phyloP scores from a whole-genome alignment of 2,888 invertebrate species.

The Papilio elwesi region DNA sequence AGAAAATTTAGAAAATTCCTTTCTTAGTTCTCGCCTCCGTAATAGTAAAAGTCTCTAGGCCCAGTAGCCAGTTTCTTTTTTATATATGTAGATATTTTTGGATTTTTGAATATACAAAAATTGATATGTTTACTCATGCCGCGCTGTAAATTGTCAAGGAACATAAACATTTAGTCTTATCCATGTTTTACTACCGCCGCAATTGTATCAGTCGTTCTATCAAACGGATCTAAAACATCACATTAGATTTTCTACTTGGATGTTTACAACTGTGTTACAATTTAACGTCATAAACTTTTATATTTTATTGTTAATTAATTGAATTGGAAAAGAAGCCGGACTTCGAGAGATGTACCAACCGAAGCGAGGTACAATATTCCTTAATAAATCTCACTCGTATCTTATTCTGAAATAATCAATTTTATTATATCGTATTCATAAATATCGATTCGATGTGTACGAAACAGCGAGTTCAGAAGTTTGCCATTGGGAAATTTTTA shows the following conservation, averaged over 20 bases:
- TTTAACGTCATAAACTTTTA: constrained; percentile 76
- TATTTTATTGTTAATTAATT: constrained; percentile 70
- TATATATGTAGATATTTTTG: no score
- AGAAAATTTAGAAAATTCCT: no score
- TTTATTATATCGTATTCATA: constrained; percentile 13
- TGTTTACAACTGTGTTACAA: constrained; percentile 81
- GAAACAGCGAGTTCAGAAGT: constrained; percentile 4
- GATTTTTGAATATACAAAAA: no score
- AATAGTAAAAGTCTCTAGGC: no score
- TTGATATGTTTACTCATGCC: no score
- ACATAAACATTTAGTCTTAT: constrained; percentile 45
- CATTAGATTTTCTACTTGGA: constrained; percentile 75
- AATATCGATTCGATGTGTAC: constrained; percentile 9
- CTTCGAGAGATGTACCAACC: constrained; percentile 9
- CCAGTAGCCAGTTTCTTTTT: no score
- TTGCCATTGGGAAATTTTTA: background rate
- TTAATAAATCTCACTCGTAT: background rate
- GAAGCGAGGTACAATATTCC: constrained; percentile 46
- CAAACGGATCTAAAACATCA: constrained; percentile 71
- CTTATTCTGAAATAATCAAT: background rate
- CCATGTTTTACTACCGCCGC: constrained; percentile 50
- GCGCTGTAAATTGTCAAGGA: no score
- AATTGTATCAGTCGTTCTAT: constrained; percentile 55
- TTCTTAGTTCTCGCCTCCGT: no score
- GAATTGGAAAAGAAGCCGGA: constrained; percentile 50